phyloP scores from a whole-genome alignment of 2,888 invertebrate species.

The Leucania comma region DNA sequence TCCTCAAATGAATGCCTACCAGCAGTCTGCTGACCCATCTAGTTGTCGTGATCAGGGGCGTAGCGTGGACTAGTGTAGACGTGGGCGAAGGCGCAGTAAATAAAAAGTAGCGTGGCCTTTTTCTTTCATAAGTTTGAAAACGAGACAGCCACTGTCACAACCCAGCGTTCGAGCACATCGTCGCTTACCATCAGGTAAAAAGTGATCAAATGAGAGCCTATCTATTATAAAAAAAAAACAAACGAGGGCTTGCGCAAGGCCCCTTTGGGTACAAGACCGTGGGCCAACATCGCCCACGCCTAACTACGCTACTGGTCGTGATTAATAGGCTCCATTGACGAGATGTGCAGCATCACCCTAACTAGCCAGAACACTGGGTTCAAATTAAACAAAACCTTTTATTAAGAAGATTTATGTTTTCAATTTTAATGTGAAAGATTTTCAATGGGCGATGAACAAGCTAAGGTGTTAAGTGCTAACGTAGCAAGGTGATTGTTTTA shows the following conservation, averaged over 20 bases:
- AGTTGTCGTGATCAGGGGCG: conserved; percentile 36
- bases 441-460: conserved; percentile 8
- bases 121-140: too few species aligned
- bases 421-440: not conserved
- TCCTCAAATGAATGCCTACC: conserved; percentile 59
- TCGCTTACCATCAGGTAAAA: too few species aligned
- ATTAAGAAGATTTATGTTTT: conserved; percentile 30
- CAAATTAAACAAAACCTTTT: conserved; percentile 40
- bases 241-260: too few species aligned
- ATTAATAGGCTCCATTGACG: conserved; percentile 65
- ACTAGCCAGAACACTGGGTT: conserved; percentile 14
- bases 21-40: conserved; percentile 41
- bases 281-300: too few species aligned
- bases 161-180: too few species aligned
- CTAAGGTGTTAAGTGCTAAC: not conserved
- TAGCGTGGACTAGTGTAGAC: too few species aligned
- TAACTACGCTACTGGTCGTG: conserved; percentile 38
- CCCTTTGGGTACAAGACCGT: too few species aligned
- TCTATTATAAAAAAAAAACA: too few species aligned
- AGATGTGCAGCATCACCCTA: conserved; percentile 55
- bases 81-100: too few species aligned
- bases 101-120: too few species aligned
- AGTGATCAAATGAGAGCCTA: too few species aligned
- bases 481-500: not conserved
- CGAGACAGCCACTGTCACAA: too few species aligned